phyloP scores from a whole-genome alignment of 2,797 vertebrate genomes.

The Darevskia nairensis region DNA sequence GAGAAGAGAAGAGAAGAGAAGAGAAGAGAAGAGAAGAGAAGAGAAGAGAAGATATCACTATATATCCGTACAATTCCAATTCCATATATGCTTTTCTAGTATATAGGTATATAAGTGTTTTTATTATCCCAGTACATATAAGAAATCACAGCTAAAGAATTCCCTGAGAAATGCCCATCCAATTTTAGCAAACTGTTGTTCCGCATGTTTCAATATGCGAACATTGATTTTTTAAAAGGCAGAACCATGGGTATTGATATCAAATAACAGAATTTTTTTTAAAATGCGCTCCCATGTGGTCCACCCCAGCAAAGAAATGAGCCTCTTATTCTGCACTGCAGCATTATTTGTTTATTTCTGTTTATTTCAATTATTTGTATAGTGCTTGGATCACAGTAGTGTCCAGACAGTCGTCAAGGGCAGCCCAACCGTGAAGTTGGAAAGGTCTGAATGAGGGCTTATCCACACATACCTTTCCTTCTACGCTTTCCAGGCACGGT shows the following conservation, averaged over 20 bases:
- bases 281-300: neutral
- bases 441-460: neutral
- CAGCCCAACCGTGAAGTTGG: neutral
- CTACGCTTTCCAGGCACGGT: no score
- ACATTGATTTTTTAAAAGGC: neutral
- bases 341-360: no score
- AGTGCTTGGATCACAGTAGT: no score
- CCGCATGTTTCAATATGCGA: neutral
- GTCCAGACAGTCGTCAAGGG: neutral
- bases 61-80: no score
- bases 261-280: neutral
- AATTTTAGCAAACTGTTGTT: neutral
- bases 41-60: neutral
- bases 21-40: neutral
- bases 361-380: no score
- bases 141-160: no score
- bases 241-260: neutral
- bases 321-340: neutral
- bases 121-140: no score
- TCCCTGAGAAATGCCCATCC: no score
- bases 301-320: neutral
- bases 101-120: no score
- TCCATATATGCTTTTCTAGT: no score
- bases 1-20: neutral
- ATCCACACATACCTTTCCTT: no score